phyloP scores from a whole-genome alignment of 2,888 invertebrate species.

The Ormyrus rosae region DNA sequence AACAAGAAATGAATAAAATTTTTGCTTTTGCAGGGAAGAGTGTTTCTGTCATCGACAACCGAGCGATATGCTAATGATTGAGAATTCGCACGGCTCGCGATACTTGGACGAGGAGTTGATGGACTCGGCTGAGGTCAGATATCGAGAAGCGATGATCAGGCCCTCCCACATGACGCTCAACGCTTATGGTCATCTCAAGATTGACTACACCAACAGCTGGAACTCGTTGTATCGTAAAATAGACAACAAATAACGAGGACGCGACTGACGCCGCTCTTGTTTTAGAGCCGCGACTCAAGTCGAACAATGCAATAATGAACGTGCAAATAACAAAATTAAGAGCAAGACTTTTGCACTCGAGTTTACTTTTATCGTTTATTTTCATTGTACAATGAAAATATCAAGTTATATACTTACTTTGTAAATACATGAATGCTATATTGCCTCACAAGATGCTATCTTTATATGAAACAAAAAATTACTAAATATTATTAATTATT shows the following conservation, averaged over 20 bases:
- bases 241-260: conserved; percentile 73
- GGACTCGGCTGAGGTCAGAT: conserved; percentile 31
- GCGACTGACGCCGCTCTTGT: conserved; percentile 26
- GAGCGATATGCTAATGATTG: conserved; percentile 42
- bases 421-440: conserved; percentile 9
- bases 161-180: conserved; percentile 76
- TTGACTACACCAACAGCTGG: conserved; percentile 90
- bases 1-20: conserved; percentile 19
- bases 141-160: conserved; percentile 12
- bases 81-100: conserved; percentile 58
- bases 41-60: conserved; percentile 65
- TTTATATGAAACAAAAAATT: neutral
- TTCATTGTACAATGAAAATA: conserved; percentile 16
- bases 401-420: conserved; percentile 6
- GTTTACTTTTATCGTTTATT: neutral
- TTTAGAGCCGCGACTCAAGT: neutral
- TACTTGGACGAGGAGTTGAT: conserved; percentile 49
- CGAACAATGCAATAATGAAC: neutral
- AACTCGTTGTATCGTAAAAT: conserved; percentile 87
- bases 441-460: neutral
- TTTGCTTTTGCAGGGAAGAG: conserved; percentile 60
- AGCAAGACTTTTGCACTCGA: neutral
- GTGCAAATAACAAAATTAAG: neutral
- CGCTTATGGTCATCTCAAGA: conserved; percentile 87
- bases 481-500: neutral